Evolutionary conservation across 1,140 invertebrate genomes (phyloP).

Genomic region (Leptopilina clavipes): DNA sequence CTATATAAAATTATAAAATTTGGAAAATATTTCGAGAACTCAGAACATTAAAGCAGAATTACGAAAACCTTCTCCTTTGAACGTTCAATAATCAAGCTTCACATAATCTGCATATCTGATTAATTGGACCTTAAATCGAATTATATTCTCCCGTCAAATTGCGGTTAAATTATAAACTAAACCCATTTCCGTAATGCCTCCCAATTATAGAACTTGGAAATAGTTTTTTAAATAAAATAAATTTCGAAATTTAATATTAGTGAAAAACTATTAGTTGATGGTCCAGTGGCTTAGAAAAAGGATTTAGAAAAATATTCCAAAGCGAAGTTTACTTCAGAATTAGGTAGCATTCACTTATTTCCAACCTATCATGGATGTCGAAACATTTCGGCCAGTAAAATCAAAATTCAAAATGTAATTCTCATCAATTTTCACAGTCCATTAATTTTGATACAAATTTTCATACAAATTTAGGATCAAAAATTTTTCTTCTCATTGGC

Average conservation of each 20-base stretch:
- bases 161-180: not conserved
- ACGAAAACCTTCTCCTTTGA: not conserved
- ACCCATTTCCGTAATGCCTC: not conserved
- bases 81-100: conserved; percentile 22
- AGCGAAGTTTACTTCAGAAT: not conserved
- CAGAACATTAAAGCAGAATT: not conserved
- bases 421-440: not conserved
- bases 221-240: too few species aligned
- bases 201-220: too few species aligned
- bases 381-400: not conserved
- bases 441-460: too few species aligned
- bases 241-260: too few species aligned
- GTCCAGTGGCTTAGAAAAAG: too few species aligned
- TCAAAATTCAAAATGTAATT: not conserved
- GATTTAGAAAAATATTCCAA: not conserved
- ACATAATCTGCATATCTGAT: conserved; percentile 14
- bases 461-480: too few species aligned
- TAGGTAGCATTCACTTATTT: conserved; percentile 6
- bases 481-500: too few species aligned
- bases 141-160: conserved; percentile 2
- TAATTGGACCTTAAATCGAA: conserved; percentile 13
- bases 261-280: too few species aligned
- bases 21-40: too few species aligned
- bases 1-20: too few species aligned
- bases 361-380: not conserved